Conservation (phyloP, 2,888 invertebrate genomes). For the Eueremaeus valkanovi region DNA sequence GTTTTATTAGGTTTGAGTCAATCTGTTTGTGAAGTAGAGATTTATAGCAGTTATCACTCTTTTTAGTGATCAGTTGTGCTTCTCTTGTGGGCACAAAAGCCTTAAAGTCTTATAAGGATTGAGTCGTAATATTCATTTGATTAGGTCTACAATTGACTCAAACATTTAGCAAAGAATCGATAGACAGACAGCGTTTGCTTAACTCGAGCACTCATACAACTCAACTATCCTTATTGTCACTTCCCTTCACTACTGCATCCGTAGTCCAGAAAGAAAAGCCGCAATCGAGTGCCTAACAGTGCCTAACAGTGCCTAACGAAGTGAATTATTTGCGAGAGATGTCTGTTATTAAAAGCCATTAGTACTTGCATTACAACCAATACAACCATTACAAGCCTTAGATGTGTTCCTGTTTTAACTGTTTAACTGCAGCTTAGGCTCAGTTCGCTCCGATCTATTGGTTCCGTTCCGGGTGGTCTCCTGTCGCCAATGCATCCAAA, state of each 20-base stretch:
- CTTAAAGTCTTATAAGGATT: neutral
- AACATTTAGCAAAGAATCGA: slow-evolving; percentile 9
- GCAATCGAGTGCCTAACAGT: slow-evolving; percentile 27
- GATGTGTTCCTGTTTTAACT: slow-evolving; percentile 32
- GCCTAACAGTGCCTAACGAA: too few relatives aligned
- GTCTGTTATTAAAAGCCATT: slow-evolving; percentile 31
- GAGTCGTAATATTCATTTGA: neutral
- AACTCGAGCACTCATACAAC: neutral
- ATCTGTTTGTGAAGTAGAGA: neutral
- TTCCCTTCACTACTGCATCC: slow-evolving; percentile 15
- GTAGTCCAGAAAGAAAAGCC: slow-evolving; percentile 7
- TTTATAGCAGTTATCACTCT: neutral
- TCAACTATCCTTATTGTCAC: slow-evolving; percentile 22
- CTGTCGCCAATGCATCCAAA: slow-evolving; percentile 19
- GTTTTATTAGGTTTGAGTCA: neutral
- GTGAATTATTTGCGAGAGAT: neutral
- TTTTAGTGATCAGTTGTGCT: neutral
- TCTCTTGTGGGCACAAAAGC: neutral
- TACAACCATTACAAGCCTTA: slow-evolving; percentile 21
- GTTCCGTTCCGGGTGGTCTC: slow-evolving; percentile 31
- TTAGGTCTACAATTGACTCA: slow-evolving; percentile 8
- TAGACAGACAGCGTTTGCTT: neutral
- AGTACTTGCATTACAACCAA: too few relatives aligned
- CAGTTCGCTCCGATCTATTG: neutral
- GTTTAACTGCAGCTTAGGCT: neutral